These are phyloP conservation scores for Astyanax mexicanus DNA, from an alignment of 2,797 vertebrate genomes.

Conservation along the genomic window DNA sequence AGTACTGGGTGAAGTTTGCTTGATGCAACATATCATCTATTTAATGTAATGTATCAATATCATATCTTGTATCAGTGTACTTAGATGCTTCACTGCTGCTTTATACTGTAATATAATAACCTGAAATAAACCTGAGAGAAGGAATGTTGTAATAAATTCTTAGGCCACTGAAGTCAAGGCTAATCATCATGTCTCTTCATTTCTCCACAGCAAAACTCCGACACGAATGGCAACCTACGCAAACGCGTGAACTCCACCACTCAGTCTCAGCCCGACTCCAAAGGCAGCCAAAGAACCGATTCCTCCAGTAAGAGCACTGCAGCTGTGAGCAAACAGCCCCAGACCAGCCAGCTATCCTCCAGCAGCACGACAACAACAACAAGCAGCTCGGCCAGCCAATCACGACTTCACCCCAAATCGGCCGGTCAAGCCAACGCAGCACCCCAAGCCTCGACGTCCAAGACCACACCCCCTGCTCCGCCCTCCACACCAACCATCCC, in stretches of 20 bases:
- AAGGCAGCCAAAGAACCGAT: constrained; percentile 79
- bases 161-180: not conserved
- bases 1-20: too few relatives aligned
- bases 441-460: constrained; percentile 80
- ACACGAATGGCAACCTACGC: constrained; percentile 91
- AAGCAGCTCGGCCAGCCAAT: constrained; percentile 77
- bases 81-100: too few relatives aligned
- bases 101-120: too few relatives aligned
- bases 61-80: too few relatives aligned
- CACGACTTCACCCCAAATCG: constrained; percentile 88
- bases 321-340: constrained; percentile 67
- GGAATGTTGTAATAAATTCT: not conserved
- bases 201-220: constrained; percentile 81
- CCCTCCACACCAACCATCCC: constrained; percentile 84
- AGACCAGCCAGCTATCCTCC: constrained; percentile 76
- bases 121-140: not conserved
- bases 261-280: constrained; percentile 81
- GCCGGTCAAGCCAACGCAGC: constrained; percentile 84
- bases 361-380: constrained; percentile 69
- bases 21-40: too few relatives aligned
- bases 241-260: constrained; percentile 88
- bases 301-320: constrained; percentile 78
- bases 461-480: constrained; percentile 78
- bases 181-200: constrained; percentile 38
- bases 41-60: too few relatives aligned